phyloP scores from a whole-genome alignment of 2,888 invertebrate genomes.

The Leucophora obtusa region DNA sequence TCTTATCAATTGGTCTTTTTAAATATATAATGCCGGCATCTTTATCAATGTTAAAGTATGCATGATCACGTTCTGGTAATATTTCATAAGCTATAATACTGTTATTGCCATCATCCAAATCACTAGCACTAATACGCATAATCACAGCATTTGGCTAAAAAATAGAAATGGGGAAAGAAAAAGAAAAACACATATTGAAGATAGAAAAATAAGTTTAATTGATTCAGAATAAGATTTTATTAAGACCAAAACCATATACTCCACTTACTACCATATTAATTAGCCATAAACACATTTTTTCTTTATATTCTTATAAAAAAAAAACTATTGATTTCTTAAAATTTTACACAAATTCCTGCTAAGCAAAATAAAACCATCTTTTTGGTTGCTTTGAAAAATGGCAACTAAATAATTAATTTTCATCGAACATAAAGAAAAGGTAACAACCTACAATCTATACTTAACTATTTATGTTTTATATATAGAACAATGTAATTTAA shows the following conservation, averaged over 20 bases:
- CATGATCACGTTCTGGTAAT: slow-evolving; percentile 79
- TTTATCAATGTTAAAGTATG: slow-evolving; percentile 89
- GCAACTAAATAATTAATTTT: slow-evolving; percentile 38
- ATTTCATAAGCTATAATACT: slow-evolving; percentile 87
- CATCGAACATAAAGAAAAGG: neutral
- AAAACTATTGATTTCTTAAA: slow-evolving; percentile 48
- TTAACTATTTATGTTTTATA: slow-evolving; percentile 10
- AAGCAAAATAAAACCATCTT: slow-evolving; percentile 5
- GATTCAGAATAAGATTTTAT: neutral
- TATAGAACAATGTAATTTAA: slow-evolving; percentile 36
- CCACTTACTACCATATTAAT: slow-evolving; percentile 44
- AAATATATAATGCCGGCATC: slow-evolving; percentile 91
- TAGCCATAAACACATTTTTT: slow-evolving; percentile 66
- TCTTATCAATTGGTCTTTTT: slow-evolving; percentile 75
- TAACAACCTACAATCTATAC: slow-evolving; percentile 31
- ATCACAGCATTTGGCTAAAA: slow-evolving; percentile 82
- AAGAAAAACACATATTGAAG: slow-evolving; percentile 36
- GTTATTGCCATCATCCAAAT: slow-evolving; percentile 94
- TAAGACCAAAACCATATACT: neutral
- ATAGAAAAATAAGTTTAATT: slow-evolving; percentile 4
- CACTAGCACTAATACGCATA: slow-evolving; percentile 94
- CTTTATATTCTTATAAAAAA: neutral
- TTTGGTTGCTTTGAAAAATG: slow-evolving; percentile 14
- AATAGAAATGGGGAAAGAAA: slow-evolving; percentile 62
- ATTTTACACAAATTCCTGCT: slow-evolving; percentile 6